phyloP scores from a whole-genome alignment of 2,797 vertebrate species.

The Glossophaga mutica region DNA sequence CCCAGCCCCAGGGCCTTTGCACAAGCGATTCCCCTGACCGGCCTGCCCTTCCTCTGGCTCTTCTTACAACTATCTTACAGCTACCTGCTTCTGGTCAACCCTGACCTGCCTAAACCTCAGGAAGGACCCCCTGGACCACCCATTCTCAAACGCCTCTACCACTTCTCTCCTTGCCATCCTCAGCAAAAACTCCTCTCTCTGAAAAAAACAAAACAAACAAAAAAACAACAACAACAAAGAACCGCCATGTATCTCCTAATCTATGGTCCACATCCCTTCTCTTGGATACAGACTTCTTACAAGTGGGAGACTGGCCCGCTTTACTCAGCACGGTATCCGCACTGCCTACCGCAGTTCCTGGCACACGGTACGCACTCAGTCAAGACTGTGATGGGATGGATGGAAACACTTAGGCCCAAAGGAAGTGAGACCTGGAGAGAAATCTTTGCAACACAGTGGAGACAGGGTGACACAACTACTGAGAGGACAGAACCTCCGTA shows the following conservation, averaged over 20 bases:
- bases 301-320: background rate
- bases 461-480: background rate
- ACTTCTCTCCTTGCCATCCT: background rate
- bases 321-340: background rate
- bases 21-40: background rate
- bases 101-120: background rate
- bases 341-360: background rate
- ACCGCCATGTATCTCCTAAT: background rate
- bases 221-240: no score
- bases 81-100: background rate
- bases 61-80: background rate
- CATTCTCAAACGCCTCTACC: background rate
- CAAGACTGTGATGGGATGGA: background rate
- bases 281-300: background rate
- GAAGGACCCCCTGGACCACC: background rate
- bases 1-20: background rate
- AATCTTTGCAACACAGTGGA: background rate
- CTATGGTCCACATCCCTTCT: background rate
- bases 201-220: background rate
- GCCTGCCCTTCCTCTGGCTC: background rate
- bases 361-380: background rate
- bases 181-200: background rate
- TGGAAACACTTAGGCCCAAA: background rate
- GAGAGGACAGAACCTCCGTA: background rate
- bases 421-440: background rate